These are phyloP conservation scores for Phalacrocorax aristotelis DNA, from an alignment of 2,113 vertebrate genomes.

Conservation along the genomic window DNA sequence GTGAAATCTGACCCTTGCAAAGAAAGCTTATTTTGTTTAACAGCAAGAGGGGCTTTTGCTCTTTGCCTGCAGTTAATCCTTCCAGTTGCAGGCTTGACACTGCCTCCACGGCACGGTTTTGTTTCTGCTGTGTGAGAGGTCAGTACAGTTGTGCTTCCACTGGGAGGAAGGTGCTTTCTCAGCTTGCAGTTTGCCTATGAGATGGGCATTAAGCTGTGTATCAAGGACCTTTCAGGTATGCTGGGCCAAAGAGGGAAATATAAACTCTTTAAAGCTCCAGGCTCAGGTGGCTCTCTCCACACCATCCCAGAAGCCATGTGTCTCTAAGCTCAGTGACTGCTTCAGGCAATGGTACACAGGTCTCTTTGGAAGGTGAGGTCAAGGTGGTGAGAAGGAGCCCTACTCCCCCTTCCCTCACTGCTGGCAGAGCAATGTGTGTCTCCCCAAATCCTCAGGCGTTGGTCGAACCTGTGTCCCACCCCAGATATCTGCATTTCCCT, in stretches of 20 bases:
- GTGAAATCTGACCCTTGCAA: not conserved
- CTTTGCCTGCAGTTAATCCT: not conserved
- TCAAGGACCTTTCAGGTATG: not conserved
- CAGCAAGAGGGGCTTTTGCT: not conserved
- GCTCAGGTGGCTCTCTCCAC: not conserved
- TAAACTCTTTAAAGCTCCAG: not conserved
- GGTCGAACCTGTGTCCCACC: not conserved
- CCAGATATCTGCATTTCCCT: not conserved
- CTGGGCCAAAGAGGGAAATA: not conserved
- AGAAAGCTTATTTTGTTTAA: not conserved
- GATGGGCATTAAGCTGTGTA: not conserved
- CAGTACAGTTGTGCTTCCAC: not conserved
- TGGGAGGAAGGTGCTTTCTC: not conserved
- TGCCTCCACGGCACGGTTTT: rapidly evolving
- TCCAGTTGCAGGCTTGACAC: not conserved
- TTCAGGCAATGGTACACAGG: rapidly evolving
- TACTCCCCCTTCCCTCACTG: not conserved
- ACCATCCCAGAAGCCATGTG: not conserved
- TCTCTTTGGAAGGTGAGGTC: not conserved
- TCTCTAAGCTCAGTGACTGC: not conserved
- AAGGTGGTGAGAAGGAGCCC: not conserved
- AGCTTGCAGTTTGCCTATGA: not conserved
- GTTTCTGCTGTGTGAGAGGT: not conserved
- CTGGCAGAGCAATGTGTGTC: rapidly evolving
- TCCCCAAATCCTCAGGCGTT: not conserved